A percentile compares a stretch with the other conserved stretches of the same genome.
Conservation (phyloP, 2,113 vertebrate genomes). For the Pachyramphus minor region DNA sequence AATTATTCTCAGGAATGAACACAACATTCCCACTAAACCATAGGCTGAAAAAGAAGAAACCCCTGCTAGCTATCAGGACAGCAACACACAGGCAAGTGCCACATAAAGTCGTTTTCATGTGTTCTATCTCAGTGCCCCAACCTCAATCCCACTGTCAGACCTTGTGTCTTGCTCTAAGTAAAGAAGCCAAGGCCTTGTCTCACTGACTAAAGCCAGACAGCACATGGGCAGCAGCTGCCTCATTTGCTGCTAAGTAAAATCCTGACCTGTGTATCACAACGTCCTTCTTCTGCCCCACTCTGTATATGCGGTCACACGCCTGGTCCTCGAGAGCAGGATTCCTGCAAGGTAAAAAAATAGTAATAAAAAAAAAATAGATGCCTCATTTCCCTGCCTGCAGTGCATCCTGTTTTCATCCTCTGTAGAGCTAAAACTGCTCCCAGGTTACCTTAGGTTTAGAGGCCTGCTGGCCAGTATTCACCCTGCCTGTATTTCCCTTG, state of each 20-base stretch:
- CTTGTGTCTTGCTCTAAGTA: background rate
- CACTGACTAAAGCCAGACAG: background rate
- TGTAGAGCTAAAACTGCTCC: background rate
- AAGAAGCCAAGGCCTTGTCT: background rate
- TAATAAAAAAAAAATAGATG: background rate
- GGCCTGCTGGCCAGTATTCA: background rate
- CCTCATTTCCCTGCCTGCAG: background rate
- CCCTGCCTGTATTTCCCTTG: background rate
- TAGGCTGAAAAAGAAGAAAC: background rate
- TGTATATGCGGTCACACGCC: conserved; percentile 94
- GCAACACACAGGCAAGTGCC: background rate
- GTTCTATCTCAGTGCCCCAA: background rate
- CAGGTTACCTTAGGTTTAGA: background rate
- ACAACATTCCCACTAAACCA: background rate
- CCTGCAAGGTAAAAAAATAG: conserved; percentile 66
- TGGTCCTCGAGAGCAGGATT: conserved; percentile 96
- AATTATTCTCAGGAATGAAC: background rate
- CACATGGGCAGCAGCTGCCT: background rate
- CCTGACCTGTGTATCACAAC: conserved; percentile 91
- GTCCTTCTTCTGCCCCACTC: conserved; percentile 88
- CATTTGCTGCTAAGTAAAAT: background rate
- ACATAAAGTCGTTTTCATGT: background rate
- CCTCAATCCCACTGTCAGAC: background rate
- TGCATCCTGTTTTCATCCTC: background rate
- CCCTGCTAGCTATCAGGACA: background rate